Evolutionary conservation across 2,888 invertebrate genomes (phyloP).

Genomic region (Muschampia plurimacula): DNA sequence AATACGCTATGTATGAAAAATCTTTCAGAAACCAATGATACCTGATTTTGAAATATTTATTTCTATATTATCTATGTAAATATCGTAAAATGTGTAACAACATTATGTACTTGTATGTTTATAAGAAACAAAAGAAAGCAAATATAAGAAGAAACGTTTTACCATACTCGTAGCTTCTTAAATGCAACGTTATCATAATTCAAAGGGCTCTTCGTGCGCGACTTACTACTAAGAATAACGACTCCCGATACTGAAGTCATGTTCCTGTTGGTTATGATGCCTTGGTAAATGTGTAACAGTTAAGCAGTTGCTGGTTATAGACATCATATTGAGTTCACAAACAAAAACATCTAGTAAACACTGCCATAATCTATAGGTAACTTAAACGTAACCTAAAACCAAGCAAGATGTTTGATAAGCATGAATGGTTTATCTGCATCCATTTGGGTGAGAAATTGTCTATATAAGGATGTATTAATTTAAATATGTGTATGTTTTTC

Average conservation of each 20-base stretch:
- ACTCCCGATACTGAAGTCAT: constrained; percentile 31
- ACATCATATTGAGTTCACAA: constrained; percentile 19
- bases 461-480: no score
- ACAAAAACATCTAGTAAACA: constrained; percentile 6
- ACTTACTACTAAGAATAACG: constrained; percentile 23
- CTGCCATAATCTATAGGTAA: neutral
- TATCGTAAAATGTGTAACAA: no score
- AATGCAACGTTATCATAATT: constrained; percentile 25
- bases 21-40: no score
- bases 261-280: constrained; percentile 32
- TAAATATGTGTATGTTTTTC: no score
- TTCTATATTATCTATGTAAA: no score
- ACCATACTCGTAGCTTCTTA: constrained; percentile 5
- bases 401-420: neutral
- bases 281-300: constrained; percentile 27
- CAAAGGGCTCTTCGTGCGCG: constrained; percentile 26
- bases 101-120: no score
- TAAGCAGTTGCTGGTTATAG: constrained; percentile 13
- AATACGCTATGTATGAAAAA: no score
- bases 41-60: no score
- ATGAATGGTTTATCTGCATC: no score
- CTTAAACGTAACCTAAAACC: neutral
- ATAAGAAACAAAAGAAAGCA: neutral
- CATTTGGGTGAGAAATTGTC: no score
- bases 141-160: neutral